phyloP scores from a whole-genome alignment of 2,888 invertebrate genomes.

The Buathra laborator region DNA sequence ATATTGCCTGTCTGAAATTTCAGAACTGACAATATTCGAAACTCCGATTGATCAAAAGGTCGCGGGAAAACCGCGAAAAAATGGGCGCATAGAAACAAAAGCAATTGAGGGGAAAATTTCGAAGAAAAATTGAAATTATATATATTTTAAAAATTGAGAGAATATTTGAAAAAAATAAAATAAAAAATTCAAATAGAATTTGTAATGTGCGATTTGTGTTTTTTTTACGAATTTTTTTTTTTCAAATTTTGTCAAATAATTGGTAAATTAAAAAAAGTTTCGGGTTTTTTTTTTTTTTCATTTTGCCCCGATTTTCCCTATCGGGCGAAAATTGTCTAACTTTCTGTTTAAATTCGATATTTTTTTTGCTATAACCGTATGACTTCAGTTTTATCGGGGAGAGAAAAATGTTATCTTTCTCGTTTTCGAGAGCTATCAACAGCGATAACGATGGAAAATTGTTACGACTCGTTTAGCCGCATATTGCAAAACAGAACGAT shows the following conservation, averaged over 20 bases:
- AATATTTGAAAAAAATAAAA: too few relatives aligned
- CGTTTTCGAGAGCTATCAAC: not conserved
- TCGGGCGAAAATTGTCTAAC: not conserved
- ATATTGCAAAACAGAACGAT: not conserved
- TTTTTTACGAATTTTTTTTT: too few relatives aligned
- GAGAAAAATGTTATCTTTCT: not conserved
- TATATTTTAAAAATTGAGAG: too few relatives aligned
- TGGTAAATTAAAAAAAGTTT: too few relatives aligned
- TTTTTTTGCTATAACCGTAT: not conserved
- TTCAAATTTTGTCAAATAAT: too few relatives aligned
- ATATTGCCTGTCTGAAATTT: not conserved
- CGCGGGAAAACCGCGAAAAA: not conserved
- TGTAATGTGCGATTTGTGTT: too few relatives aligned
- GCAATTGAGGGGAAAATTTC: not conserved
- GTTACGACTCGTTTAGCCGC: not conserved
- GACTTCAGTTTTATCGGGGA: not conserved
- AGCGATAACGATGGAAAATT: constrained; percentile 22
- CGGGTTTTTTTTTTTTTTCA: too few relatives aligned
- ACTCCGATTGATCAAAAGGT: too few relatives aligned
- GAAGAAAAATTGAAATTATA: too few relatives aligned
- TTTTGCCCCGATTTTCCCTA: too few relatives aligned
- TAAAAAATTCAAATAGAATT: too few relatives aligned
- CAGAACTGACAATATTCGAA: not conserved
- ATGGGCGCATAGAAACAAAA: not conserved
- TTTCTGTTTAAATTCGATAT: not conserved